Conservation (phyloP, 1,140 invertebrate genomes). For the Nixonia krombeini region DNA sequence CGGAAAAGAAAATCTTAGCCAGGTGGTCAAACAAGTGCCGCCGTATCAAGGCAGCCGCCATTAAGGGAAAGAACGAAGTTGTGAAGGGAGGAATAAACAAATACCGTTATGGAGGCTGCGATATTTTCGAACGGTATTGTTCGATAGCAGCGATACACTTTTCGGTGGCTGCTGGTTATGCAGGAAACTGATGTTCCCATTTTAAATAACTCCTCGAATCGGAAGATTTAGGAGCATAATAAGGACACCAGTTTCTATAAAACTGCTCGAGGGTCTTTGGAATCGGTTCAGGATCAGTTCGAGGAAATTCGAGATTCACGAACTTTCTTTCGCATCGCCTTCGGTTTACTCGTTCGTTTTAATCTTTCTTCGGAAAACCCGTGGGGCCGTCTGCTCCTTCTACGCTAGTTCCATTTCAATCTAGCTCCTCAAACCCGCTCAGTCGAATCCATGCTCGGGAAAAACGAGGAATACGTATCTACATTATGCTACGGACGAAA, state of each 20-base stretch:
- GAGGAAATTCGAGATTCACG: constrained; percentile 46
- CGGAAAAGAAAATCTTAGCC: too few relatives aligned
- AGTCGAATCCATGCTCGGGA: constrained; percentile 43
- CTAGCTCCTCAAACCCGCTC: constrained; percentile 15
- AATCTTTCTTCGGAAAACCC: constrained; percentile 66
- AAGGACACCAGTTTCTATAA: constrained; percentile 19
- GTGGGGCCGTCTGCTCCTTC: constrained; percentile 58
- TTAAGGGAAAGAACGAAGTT: too few relatives aligned
- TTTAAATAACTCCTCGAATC: constrained; percentile 4
- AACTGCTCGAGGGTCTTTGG: constrained; percentile 34
- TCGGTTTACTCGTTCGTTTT: constrained; percentile 59
- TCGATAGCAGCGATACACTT: background rate
- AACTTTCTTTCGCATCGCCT: constrained; percentile 57
- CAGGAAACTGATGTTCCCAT: constrained; percentile 3
- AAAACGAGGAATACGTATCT: constrained; percentile 59
- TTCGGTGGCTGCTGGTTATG: background rate
- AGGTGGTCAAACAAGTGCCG: too few relatives aligned
- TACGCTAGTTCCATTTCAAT: constrained; percentile 67
- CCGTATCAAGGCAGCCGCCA: too few relatives aligned
- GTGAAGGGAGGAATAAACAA: too few relatives aligned
- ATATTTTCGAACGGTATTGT: too few relatives aligned
- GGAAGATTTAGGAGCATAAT: constrained; percentile 14
- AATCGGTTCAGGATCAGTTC: constrained; percentile 45
- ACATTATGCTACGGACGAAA: constrained; percentile 65
- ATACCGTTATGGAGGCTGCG: too few relatives aligned